Base-by-base conservation (phyloP, 2,113 vertebrate species). In the Orcinus orca region DNA sequence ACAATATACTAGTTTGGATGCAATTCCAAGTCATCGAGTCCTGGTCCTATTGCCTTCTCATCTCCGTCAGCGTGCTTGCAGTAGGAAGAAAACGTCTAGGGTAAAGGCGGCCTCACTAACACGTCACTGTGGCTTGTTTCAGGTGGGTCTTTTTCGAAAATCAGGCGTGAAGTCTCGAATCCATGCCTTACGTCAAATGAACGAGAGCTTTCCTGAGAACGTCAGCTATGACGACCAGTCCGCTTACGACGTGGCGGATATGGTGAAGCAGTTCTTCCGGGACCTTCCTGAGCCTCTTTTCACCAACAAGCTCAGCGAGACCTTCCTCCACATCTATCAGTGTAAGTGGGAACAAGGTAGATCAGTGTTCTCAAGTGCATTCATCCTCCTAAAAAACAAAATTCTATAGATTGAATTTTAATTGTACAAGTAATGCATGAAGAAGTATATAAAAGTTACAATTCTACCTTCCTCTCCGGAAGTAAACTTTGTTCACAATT, bases 231-330 rank as follows among this genome's bases (percentile, higher is more conserved):
- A 99, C 62, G 99, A 99, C 84, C 99, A 99, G 96, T 99, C 99
- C 0, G 99, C 99, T 0, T 99, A 99, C 0, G 99, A 99, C 31
- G 99, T 99, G 96, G 99, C 99, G 0, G 99, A 99, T 95, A 99
- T 99, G 99, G 99, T 99, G 79, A 99, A 99, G 92, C 99, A 99
- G 95, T 99, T 99, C 98, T 99, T 99, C 98, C 99, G 99, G 88
- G 99, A 99, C 97, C 98, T 99, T 50, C 99, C 99, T 0, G 99
- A 99, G 82, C 99, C 99, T 6, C 99, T 99, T 14, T 99, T 99
- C 96, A 99, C 99, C 90, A 99, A 99, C 98, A 99, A 99, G 96
- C 99, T 99, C 38, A 99, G 99, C 44, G 99, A 99, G 98, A 99
- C 99, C 89, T 99, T 99, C 96, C 99, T 99, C 70, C 99, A 99